Percentiles rank a stretch among this genome's conserved stretches.
These are phyloP conservation scores for Hylyphantes graminicola DNA, from an alignment of 1,140 invertebrate species.

Conservation along the genomic window DNA sequence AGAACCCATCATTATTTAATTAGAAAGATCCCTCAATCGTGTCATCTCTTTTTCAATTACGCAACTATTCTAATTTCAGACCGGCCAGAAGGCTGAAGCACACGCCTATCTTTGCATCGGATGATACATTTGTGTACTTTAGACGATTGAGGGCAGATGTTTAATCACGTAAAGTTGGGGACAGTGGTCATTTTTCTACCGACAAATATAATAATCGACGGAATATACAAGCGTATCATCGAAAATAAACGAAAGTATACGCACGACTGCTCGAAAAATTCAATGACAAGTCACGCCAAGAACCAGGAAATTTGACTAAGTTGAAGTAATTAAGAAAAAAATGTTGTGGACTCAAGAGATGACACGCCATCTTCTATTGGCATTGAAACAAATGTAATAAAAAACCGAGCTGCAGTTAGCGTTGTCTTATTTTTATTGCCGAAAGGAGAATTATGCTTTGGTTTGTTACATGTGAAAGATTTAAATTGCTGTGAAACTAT, in stretches of 20 bases:
- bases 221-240: too few species aligned
- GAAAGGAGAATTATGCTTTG: not conserved
- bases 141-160: too few species aligned
- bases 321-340: constrained; percentile 16
- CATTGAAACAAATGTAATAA: not conserved
- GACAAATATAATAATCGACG: too few species aligned
- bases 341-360: not conserved
- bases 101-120: constrained; percentile 13
- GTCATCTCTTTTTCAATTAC: constrained; percentile 28
- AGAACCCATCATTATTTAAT: constrained; percentile 28
- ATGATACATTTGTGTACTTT: not conserved
- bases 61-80: constrained; percentile 13
- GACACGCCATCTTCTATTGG: not conserved
- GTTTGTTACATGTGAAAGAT: not conserved
- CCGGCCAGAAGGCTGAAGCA: constrained; percentile 5
- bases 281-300: constrained; percentile 5
- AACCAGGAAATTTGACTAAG: constrained; percentile 29
- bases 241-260: constrained; percentile 4
- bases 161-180: too few species aligned
- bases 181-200: too few species aligned
- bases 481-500: not conserved
- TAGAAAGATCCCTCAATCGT: not conserved
- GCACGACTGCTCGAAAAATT: constrained; percentile 15
- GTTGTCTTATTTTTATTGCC: not conserved
- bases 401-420: not conserved